Conservation (phyloP, 1,140 invertebrate genomes). For the Neelides sp. region DNA sequence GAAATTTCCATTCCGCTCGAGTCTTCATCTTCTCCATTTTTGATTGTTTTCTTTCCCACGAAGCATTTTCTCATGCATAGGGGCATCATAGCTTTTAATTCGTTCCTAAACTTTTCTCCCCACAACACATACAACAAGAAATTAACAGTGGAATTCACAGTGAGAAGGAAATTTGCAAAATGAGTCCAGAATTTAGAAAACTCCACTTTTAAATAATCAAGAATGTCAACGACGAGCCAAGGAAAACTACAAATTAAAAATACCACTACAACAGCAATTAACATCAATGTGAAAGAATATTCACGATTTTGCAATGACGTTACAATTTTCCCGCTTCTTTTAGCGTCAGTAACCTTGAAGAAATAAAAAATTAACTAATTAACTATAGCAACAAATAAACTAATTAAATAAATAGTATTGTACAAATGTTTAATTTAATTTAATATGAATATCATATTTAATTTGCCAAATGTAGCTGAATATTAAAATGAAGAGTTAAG, state of each 20-base stretch:
- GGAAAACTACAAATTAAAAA: slow-evolving; percentile 17
- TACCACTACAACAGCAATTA: slow-evolving; percentile 40
- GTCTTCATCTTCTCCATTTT: no score
- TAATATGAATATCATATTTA: no score
- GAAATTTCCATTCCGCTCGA: no score
- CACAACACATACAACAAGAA: slow-evolving; percentile 95
- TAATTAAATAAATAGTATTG: no score
- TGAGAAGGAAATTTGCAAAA: slow-evolving; percentile 74
- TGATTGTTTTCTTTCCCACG: no score
- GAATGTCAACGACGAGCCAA: slow-evolving; percentile 13
- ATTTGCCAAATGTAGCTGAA: no score
- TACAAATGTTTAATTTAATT: no score
- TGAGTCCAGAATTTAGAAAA: slow-evolving; percentile 42
- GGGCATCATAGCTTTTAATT: no score
- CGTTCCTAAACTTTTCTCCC: slow-evolving; percentile 76
- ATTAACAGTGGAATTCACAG: slow-evolving; percentile 91
- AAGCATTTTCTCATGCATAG: no score
- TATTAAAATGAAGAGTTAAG: background rate
- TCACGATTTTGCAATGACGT: slow-evolving; percentile 15
- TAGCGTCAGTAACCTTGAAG: background rate
- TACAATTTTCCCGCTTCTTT: background rate
- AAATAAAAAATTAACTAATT: no score
- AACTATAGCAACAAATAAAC: no score
- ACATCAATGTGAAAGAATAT: slow-evolving; percentile 39
- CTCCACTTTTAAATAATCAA: slow-evolving; percentile 44